Evolutionary conservation across 2,797 vertebrate species (phyloP).

Genomic region (Pelobates cultripes): DNA sequence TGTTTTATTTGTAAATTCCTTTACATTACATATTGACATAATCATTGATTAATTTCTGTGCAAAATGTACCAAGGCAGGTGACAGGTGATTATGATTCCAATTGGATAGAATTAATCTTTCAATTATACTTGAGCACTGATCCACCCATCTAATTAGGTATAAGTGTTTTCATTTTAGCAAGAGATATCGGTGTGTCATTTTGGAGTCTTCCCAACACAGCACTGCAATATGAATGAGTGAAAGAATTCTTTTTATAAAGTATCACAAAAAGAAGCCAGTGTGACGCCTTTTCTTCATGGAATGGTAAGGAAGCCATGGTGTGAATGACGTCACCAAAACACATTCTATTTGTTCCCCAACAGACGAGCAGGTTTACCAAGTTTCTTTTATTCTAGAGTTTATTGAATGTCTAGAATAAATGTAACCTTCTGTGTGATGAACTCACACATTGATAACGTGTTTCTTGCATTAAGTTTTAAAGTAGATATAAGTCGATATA

Average conservation of each 20-base stretch:
- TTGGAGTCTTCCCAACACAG: neutral
- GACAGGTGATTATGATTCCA: no score
- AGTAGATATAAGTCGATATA: no score
- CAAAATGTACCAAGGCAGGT: no score
- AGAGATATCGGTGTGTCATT: neutral
- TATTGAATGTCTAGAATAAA: neutral
- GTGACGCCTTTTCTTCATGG: slow-evolving; percentile 29
- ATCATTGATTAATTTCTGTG: no score
- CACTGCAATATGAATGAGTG: neutral
- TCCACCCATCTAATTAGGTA: no score
- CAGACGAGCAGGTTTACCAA: slow-evolving; percentile 1
- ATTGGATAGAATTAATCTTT: no score
- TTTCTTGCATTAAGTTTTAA: no score
- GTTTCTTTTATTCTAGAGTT: slow-evolving; percentile 11
- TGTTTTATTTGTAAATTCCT: no score
- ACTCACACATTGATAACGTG: no score
- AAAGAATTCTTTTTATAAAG: neutral
- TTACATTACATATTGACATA: no score
- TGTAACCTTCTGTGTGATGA: no score
- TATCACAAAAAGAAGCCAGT: slow-evolving; percentile 38
- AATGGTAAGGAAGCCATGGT: slow-evolving; percentile 24
- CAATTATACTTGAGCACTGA: no score
- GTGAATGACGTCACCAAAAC: slow-evolving; percentile 29
- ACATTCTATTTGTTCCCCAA: slow-evolving; percentile 20
- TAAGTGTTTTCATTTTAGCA: neutral